Base-by-base conservation (phyloP, 2,113 vertebrate genomes). In the Pyrgilauda ruficollis region DNA sequence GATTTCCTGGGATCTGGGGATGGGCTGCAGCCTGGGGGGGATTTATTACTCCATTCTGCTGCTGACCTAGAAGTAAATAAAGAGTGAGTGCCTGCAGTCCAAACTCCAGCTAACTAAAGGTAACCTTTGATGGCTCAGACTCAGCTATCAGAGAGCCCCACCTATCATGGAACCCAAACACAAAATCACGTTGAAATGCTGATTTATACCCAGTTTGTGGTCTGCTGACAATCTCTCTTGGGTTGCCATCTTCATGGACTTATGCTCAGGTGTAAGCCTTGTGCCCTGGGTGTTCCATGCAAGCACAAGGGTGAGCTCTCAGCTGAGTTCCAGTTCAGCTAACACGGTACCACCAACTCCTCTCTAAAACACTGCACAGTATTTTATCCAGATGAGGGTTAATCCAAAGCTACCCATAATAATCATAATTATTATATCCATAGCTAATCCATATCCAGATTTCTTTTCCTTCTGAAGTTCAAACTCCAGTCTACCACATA, bases 31-130 rank as follows among this genome's bases (percentile, higher is more conserved):
- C 86, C 35, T 97, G 97, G 0, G 70, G 39, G 89, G 98, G 96
- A 93, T 97, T 99, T 86, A 98, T 95, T 56, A 98, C 95, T 33
- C 99, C 99, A 8, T 99, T 99, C 84, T 99, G 99, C 82, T 99
- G 98, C 87, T 98, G 96, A 58, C 98, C 99, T 99, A 66, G 31
- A 83, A 94, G 69, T 9, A 96, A 91, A 84, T 2, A 14, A 86
- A 84, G 18, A 3, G 15, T 77, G 24, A 93, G 37, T 44, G 10
- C 8, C 19, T 18, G 17, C 47, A 84, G 26, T 41, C 39, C 44
- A 24, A 56, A 28, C 20, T 24, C 10, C 24, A 37, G 47, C n/a
- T 72, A 33, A n/a, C 6, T 9, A 27, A 24, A 55, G 8, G 41
- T 15, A 35, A 43, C 19, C 4, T 43, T 50, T 7, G 46, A 39